phyloP scores from a whole-genome alignment of 2,113 vertebrate genomes.

The Petaurus breviceps region DNA sequence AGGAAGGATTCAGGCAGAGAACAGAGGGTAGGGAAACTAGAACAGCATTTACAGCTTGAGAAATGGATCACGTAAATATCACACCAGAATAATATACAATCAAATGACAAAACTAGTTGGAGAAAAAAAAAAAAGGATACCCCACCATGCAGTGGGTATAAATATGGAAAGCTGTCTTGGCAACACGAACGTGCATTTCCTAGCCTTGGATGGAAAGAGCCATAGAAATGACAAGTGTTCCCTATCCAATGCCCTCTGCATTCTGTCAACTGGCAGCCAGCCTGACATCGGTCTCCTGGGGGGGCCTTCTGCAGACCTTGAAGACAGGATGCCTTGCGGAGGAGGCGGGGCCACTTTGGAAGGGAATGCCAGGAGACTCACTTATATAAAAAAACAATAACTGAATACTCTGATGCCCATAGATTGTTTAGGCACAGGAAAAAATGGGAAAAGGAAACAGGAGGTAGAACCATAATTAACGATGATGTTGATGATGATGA shows the following conservation, averaged over 20 bases:
- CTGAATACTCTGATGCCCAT: neutral
- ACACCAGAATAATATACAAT: neutral
- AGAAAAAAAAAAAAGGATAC: neutral
- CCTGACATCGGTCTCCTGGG: neutral
- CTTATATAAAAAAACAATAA: neutral
- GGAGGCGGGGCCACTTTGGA: neutral
- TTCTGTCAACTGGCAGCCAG: neutral
- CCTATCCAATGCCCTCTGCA: neutral
- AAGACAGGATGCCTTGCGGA: neutral
- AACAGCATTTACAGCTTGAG: neutral
- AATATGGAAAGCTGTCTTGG: neutral
- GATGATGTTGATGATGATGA: too few relatives aligned
- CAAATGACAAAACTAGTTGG: neutral
- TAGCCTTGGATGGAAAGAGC: neutral
- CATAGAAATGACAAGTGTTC: neutral
- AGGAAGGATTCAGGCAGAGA: neutral
- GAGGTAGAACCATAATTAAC: neutral
- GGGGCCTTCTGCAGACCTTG: neutral
- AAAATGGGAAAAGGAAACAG: neutral
- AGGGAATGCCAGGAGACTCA: neutral
- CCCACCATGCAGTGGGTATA: neutral
- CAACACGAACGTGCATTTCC: neutral
- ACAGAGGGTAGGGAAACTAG: neutral
- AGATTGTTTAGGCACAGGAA: neutral
- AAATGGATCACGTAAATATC: neutral